Conservation (phyloP, 2,797 vertebrate genomes). For the Tenualosa thibaudeaui region DNA sequence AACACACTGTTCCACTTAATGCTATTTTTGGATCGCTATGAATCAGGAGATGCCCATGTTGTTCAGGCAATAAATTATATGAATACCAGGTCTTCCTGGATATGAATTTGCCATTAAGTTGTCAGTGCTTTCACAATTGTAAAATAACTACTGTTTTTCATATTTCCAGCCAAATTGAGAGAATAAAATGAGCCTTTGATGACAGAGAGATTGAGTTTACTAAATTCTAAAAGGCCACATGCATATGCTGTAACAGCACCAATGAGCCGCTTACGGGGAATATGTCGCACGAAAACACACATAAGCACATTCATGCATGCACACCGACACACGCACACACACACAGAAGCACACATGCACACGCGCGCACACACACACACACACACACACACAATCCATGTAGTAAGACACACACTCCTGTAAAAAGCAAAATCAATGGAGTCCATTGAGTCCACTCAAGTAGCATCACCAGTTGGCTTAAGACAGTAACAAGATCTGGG, state of each 20-base stretch:
- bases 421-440: background rate
- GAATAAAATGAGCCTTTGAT: background rate
- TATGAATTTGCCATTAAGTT: background rate
- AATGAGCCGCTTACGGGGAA: background rate
- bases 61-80: background rate
- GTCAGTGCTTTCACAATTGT: background rate
- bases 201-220: background rate
- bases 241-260: background rate
- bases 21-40: slow-evolving; percentile 47
- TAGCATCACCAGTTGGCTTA: slow-evolving; percentile 39
- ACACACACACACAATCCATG: background rate
- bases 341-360: background rate
- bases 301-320: too few species aligned
- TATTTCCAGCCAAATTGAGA: background rate
- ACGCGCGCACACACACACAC: background rate
- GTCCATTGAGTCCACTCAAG: background rate
- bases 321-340: background rate
- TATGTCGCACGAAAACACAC: background rate
- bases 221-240: background rate
- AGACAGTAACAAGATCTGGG: slow-evolving; percentile 39
- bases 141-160: background rate
- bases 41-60: slow-evolving; percentile 24
- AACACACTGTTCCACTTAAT: slow-evolving; percentile 35
- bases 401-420: background rate
- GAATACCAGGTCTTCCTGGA: background rate